These are phyloP conservation scores for Meriones unguiculatus DNA, from an alignment of 2,113 vertebrate genomes.

Conservation along the genomic window DNA sequence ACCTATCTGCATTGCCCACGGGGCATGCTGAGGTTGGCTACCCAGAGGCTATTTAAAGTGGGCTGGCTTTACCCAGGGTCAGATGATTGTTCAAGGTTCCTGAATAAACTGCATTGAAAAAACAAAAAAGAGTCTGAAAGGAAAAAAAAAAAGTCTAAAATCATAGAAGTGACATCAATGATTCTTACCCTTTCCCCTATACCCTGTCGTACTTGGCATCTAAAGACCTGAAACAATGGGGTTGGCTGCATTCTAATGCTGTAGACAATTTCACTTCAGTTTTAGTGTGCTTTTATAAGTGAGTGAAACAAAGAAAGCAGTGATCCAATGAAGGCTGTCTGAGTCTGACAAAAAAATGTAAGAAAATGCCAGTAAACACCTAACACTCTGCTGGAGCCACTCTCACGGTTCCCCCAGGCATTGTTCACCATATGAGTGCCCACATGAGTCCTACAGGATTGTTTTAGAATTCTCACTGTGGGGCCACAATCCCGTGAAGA, in stretches of 20 bases:
- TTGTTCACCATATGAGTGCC: not conserved
- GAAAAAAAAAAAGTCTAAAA: too few species aligned
- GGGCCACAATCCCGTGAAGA: not conserved
- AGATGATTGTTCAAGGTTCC: too few species aligned
- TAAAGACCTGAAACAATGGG: not conserved
- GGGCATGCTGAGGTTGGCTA: too few species aligned
- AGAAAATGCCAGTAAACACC: not conserved
- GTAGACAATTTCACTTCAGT: not conserved
- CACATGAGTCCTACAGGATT: too few species aligned
- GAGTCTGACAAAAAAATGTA: not conserved
- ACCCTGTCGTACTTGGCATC: not conserved
- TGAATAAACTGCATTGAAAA: too few species aligned
- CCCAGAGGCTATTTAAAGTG: too few species aligned
- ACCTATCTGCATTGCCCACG: too few species aligned
- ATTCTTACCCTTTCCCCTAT: not conserved
- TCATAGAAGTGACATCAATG: not conserved
- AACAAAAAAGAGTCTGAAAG: too few species aligned
- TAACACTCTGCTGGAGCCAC: not conserved
- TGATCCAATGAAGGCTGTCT: not conserved
- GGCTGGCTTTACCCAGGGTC: too few species aligned
- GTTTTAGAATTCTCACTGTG: not conserved
- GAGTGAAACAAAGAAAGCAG: not conserved
- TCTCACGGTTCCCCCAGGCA: not conserved
- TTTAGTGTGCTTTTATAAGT: not conserved
- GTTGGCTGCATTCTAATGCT: not conserved